Conservation (phyloP, 1,140 invertebrate genomes). For the Ctenoplectra terminalis region DNA sequence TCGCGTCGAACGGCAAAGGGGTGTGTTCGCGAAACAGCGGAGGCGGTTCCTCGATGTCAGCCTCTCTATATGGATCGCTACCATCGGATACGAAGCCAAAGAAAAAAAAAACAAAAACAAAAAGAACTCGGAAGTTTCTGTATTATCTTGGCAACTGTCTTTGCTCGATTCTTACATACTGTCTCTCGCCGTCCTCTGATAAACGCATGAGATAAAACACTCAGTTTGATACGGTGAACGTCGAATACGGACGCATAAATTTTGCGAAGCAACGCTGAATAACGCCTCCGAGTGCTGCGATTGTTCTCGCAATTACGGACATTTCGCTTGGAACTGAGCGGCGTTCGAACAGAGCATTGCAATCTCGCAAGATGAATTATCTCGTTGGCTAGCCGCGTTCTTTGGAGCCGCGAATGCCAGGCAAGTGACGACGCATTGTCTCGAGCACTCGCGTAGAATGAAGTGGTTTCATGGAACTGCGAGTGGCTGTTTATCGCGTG, state of each 20-base stretch:
- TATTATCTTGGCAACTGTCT: not conserved
- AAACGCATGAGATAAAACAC: not conserved
- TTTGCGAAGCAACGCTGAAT: not conserved
- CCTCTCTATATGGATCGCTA: not conserved
- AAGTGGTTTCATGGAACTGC: constrained; percentile 10
- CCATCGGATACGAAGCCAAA: too few relatives aligned
- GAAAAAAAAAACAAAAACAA: too few relatives aligned
- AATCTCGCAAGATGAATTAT: constrained; percentile 30
- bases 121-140: too few relatives aligned
- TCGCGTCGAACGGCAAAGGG: not conserved
- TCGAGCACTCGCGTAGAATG: not conserved
- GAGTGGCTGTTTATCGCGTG: constrained; percentile 20
- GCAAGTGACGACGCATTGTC: constrained; percentile 47
- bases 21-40: not conserved
- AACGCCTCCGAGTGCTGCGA: not conserved
- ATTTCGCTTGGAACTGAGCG: not conserved
- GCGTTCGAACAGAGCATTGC: not conserved
- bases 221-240: not conserved
- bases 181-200: not conserved
- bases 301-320: constrained; percentile 9
- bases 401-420: constrained; percentile 24
- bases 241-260: constrained; percentile 18
- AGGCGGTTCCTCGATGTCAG: not conserved
- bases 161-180: too few relatives aligned
- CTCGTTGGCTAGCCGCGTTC: constrained; percentile 7